These are phyloP conservation scores for Scortum barcoo DNA, from an alignment of 2,113 vertebrate genomes.

Conservation along the genomic window DNA sequence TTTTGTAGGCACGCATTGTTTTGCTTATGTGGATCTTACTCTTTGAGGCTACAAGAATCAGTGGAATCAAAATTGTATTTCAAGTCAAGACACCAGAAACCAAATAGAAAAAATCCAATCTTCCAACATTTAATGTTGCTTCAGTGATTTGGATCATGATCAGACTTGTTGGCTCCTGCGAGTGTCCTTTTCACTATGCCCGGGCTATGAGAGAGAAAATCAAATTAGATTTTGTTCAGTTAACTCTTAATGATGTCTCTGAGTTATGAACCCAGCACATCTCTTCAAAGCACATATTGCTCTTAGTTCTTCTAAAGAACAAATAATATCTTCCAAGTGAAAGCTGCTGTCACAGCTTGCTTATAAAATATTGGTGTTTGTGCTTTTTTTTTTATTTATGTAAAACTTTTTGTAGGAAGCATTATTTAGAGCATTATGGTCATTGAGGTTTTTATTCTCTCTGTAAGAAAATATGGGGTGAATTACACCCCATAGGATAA, in stretches of 20 bases:
- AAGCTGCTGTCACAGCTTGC: not conserved
- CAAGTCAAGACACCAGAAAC: not conserved
- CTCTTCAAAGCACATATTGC: constrained; percentile 20
- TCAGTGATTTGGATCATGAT: not conserved
- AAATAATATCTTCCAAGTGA: not conserved
- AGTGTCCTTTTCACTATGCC: not conserved
- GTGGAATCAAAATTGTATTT: not conserved
- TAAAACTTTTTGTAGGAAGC: not conserved
- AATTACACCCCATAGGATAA: not conserved
- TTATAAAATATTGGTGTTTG: not conserved
- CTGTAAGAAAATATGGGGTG: not conserved
- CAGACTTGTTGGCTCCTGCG: not conserved
- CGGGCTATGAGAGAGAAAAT: not conserved
- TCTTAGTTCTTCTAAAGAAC: not conserved
- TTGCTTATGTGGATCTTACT: not conserved
- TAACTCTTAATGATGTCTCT: constrained; percentile 2
- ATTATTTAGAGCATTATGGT: not conserved
- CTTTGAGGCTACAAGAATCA: not conserved
- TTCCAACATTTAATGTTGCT: not conserved
- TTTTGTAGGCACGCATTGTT: not conserved
- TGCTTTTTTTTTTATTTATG: not conserved
- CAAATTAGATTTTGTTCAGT: not conserved
- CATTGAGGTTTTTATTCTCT: not conserved
- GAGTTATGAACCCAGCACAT: constrained; percentile 17
- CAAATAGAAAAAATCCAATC: no score